Conservation (phyloP, 2,888 invertebrate genomes). For the Erpobdella octoculata region DNA sequence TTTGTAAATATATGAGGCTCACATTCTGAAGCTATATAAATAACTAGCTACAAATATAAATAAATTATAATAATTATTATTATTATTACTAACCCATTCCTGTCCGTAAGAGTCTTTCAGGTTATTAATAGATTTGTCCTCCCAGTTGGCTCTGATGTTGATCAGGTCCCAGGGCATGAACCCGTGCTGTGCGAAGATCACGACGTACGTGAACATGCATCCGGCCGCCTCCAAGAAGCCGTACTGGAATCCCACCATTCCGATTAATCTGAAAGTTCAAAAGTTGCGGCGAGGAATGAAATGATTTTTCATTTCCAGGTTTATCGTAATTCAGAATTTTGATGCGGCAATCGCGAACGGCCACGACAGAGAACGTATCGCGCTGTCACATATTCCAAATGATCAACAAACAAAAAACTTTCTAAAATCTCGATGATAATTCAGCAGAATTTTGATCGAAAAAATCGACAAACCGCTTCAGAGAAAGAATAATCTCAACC, state of each 20-base stretch:
- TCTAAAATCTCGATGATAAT: no score
- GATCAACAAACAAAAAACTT: no score
- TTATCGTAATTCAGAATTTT: no score
- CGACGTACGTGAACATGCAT: slow-evolving; percentile 98
- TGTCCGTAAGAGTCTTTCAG: slow-evolving; percentile 70
- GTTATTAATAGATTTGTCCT: slow-evolving; percentile 95
- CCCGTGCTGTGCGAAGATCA: slow-evolving; percentile 99
- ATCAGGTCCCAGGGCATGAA: slow-evolving; percentile 81
- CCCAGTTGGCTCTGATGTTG: slow-evolving; percentile 94
- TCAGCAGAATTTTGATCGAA: no score
- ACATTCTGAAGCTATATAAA: not conserved
- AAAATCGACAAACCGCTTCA: no score
- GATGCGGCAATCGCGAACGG: no score
- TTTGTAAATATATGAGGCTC: not conserved
- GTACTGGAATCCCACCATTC: slow-evolving; percentile 98
- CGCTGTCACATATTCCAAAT: no score
- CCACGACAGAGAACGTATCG: no score
- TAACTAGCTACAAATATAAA: not conserved
- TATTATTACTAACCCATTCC: slow-evolving; percentile 35
- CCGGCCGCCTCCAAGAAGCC: slow-evolving; percentile 99
- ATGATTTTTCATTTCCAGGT: no score
- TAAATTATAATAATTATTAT: not conserved
- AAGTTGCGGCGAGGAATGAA: not conserved
- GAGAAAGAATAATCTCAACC: no score
- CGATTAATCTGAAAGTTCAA: slow-evolving; percentile 65